phyloP scores from a whole-genome alignment of 2,888 invertebrate species.

The Xanthostigma xanthostigma region DNA sequence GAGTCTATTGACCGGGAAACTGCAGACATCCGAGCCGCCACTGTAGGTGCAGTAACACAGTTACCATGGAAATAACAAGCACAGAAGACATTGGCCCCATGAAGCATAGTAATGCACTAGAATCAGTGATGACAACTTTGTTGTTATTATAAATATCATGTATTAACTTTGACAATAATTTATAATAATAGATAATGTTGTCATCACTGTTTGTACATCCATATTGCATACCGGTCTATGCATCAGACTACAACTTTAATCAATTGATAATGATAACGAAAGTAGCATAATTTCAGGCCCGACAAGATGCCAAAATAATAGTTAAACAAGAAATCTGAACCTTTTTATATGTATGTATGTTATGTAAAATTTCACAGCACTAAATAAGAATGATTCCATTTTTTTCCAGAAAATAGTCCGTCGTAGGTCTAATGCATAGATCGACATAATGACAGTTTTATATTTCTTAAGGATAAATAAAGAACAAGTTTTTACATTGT shows the following conservation, averaged over 20 bases:
- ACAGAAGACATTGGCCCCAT: slow-evolving; percentile 9
- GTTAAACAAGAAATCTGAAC: too few relatives aligned
- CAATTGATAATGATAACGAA: too few relatives aligned
- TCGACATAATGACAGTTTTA: neutral
- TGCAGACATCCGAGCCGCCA: slow-evolving; percentile 18
- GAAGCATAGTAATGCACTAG: slow-evolving; percentile 8
- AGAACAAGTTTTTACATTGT: neutral
- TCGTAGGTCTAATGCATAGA: too few relatives aligned
- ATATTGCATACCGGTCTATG: neutral
- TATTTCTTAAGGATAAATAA: neutral
- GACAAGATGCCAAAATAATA: too few relatives aligned
- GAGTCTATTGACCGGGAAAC: slow-evolving; percentile 25
- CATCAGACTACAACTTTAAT: too few relatives aligned
- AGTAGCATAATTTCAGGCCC: too few relatives aligned
- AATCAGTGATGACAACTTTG: slow-evolving; percentile 10
- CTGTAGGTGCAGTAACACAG: slow-evolving; percentile 11
- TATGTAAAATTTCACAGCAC: too few relatives aligned
- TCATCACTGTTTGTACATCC: neutral
- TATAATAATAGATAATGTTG: too few relatives aligned
- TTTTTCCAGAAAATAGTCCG: too few relatives aligned
- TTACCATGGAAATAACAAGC: slow-evolving; percentile 25
- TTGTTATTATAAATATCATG: neutral
- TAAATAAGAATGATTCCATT: too few relatives aligned
- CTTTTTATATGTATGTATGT: too few relatives aligned
- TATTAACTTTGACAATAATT: too few relatives aligned